Evolutionary conservation across 2,113 vertebrate species (phyloP).

Genomic region (Stomatorhinus ivindoensis): DNA sequence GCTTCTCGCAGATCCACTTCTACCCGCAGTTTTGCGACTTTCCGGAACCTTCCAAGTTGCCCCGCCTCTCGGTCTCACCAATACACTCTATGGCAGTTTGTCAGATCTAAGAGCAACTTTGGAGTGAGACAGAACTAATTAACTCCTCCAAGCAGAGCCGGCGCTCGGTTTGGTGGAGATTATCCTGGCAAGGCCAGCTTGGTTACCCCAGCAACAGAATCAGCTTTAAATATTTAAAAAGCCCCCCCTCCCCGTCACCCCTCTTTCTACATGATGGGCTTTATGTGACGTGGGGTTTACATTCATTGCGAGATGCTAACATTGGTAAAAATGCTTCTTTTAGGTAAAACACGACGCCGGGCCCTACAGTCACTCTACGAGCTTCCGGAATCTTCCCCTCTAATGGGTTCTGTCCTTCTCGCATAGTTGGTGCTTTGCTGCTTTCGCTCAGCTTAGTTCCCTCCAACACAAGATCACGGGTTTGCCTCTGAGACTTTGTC

Average conservation of each 20-base stretch:
- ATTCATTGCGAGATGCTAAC: slow-evolving; percentile 16
- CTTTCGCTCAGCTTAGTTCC: background rate
- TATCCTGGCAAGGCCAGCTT: slow-evolving; percentile 40
- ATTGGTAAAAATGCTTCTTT: background rate
- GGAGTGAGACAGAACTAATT: slow-evolving; percentile 27
- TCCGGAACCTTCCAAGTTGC: slow-evolving; percentile 34
- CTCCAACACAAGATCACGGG: background rate
- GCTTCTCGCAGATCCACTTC: slow-evolving; percentile 35
- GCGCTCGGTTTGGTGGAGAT: slow-evolving; percentile 32
- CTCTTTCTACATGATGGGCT: slow-evolving; percentile 21
- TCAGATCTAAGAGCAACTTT: slow-evolving; percentile 16
- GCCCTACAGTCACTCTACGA: background rate
- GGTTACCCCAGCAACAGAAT: slow-evolving; percentile 48
- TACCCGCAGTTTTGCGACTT: slow-evolving; percentile 30
- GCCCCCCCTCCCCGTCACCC: slow-evolving; percentile 23
- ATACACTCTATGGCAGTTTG: slow-evolving; percentile 28
- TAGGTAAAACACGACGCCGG: background rate
- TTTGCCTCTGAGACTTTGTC: background rate
- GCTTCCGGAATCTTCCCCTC: background rate
- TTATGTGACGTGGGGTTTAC: slow-evolving; percentile 15
- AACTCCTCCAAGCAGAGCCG: slow-evolving; percentile 26
- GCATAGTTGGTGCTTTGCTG: background rate
- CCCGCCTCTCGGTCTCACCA: slow-evolving; percentile 30
- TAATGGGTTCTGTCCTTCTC: too few relatives aligned
- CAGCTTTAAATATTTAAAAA: slow-evolving; percentile 45